Conservation (phyloP, 2,113 vertebrate genomes). For the Limanda limanda region DNA sequence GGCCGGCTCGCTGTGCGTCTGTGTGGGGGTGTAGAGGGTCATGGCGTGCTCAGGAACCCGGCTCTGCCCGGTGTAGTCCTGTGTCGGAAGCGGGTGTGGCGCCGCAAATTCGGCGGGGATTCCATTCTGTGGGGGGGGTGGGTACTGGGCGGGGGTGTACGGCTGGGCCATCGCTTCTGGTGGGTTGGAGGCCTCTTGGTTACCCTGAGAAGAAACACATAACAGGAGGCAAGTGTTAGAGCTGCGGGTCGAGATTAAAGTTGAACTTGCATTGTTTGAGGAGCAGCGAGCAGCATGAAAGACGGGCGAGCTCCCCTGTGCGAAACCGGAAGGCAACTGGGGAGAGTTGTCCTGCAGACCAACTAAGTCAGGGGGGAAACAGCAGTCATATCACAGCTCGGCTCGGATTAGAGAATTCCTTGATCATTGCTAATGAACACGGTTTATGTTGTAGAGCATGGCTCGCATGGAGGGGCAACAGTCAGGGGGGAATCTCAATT, state of each 20-base stretch:
- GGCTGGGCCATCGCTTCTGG: constrained; percentile 96
- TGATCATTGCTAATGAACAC: constrained; percentile 80
- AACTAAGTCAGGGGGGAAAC: constrained; percentile 62
- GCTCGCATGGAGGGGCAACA: constrained; percentile 21
- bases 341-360: constrained; percentile 57
- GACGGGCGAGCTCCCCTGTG: constrained; percentile 6
- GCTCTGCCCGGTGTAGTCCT: constrained; percentile 93
- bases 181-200: constrained; percentile 93
- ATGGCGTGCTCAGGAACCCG: constrained; percentile 92
- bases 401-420: constrained; percentile 65
- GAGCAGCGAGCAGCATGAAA: constrained; percentile 32
- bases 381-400: constrained; percentile 69
- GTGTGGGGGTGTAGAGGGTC: constrained; percentile 94
- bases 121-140: constrained; percentile 91
- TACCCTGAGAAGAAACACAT: constrained; percentile 84
- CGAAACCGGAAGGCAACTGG: constrained; percentile 5
- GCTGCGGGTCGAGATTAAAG: constrained; percentile 28
- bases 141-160: constrained; percentile 92
- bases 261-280: constrained; percentile 26
- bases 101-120: constrained; percentile 90
- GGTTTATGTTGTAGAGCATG: constrained; percentile 68
- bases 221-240: constrained; percentile 12
- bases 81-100: constrained; percentile 87
- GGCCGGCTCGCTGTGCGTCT: constrained; percentile 90
- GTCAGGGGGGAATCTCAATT: constrained; percentile 57